Percentiles rank a stretch among this genome's conserved stretches.
These are phyloP conservation scores for Pseudochromis fuscus DNA, from an alignment of 2,797 vertebrate species.

Conservation along the genomic window DNA sequence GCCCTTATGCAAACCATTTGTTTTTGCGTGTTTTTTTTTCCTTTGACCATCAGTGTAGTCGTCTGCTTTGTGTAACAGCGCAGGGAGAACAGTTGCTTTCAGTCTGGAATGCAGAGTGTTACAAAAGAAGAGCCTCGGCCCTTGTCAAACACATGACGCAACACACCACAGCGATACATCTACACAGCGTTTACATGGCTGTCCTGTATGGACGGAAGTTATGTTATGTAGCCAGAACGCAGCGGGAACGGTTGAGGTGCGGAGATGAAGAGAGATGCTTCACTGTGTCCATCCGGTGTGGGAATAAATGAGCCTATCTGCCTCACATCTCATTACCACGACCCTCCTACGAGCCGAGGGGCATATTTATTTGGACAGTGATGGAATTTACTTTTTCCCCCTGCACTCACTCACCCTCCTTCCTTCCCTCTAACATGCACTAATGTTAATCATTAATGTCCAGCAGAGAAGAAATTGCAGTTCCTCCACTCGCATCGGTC, in stretches of 20 bases:
- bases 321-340: slow-evolving; percentile 39
- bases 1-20: slow-evolving; percentile 69
- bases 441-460: slow-evolving; percentile 52
- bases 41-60: slow-evolving; percentile 15
- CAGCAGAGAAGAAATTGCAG: slow-evolving; percentile 23
- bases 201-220: slow-evolving; percentile 1
- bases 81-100: slow-evolving; percentile 51
- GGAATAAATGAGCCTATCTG: slow-evolving; percentile 19
- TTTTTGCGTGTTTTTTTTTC: too few relatives aligned
- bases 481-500: slow-evolving; percentile 20
- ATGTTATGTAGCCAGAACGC: slow-evolving; percentile 7
- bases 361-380: slow-evolving; percentile 54
- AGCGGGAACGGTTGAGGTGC: neutral
- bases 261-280: too few relatives aligned
- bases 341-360: slow-evolving; percentile 16
- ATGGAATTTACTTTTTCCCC: slow-evolving; percentile 48
- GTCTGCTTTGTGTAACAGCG: slow-evolving; percentile 67
- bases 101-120: slow-evolving; percentile 53
- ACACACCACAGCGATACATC: slow-evolving; percentile 24
- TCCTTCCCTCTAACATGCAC: neutral
- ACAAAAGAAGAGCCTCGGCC: slow-evolving; percentile 39
- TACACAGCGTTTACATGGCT: slow-evolving; percentile 22
- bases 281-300: slow-evolving; percentile 16
- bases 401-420: neutral
- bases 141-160: slow-evolving; percentile 46